A percentile compares a stretch with the other conserved stretches of the same genome.
phyloP scores from a whole-genome alignment of 2,113 vertebrate genomes.

The Panthera uncia region DNA sequence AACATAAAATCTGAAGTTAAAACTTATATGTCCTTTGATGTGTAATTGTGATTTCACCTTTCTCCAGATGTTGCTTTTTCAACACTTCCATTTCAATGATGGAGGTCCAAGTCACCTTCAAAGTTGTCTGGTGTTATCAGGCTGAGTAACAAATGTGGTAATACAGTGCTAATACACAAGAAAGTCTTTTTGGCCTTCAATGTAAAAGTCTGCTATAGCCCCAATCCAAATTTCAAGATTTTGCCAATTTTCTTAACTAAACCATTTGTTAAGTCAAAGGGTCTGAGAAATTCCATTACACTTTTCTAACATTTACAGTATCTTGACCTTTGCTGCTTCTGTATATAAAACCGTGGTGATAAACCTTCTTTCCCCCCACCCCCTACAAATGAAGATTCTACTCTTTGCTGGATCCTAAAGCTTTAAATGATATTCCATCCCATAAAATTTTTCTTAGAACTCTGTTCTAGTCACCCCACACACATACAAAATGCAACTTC shows the following conservation, averaged over 20 bases:
- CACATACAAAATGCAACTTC: background rate
- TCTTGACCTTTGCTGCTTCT: background rate
- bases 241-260: conserved; percentile 1
- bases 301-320: background rate
- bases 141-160: background rate
- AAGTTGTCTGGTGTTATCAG: background rate
- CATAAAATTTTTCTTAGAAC: background rate
- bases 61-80: background rate
- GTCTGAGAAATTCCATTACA: background rate
- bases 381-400: background rate
- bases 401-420: background rate
- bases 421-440: background rate
- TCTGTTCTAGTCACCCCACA: background rate
- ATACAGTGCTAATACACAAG: too few species aligned
- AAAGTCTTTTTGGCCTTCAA: background rate
- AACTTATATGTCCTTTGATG: background rate
- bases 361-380: background rate
- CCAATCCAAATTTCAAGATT: background rate
- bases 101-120: background rate
- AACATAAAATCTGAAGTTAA: background rate
- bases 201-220: background rate
- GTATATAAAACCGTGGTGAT: background rate
- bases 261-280: background rate
- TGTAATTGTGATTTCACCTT: background rate
- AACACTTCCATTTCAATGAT: background rate